Conservation (phyloP, 2,797 vertebrate species). For the Prunella strophiata region DNA sequence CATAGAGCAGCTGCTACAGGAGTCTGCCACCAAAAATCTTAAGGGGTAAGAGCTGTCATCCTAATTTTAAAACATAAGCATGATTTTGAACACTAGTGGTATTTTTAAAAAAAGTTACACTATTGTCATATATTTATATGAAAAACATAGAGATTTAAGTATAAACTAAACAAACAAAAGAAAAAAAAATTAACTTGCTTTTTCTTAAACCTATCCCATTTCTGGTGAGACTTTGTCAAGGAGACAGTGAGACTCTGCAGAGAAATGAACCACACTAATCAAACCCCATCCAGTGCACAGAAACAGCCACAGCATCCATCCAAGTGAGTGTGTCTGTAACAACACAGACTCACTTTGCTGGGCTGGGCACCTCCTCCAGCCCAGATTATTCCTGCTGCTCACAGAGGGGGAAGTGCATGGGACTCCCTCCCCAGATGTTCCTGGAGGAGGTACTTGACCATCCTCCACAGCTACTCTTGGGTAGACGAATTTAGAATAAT, state of each 20-base stretch:
- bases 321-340: rapidly evolving
- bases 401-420: neutral
- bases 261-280: neutral
- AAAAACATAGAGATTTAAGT: neutral
- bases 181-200: rapidly evolving
- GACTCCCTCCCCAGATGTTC: neutral
- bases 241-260: neutral
- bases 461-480: neutral
- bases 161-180: neutral
- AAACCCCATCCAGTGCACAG: neutral
- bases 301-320: neutral
- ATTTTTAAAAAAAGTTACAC: neutral
- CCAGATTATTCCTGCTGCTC: neutral
- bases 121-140: neutral
- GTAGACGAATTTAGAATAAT: neutral
- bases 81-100: neutral
- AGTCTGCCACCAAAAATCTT: neutral
- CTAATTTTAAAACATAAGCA: neutral
- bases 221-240: neutral
- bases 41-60: neutral
- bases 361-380: neutral
- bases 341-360: neutral
- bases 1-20: neutral
- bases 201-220: neutral
- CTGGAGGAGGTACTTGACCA: neutral